Evolutionary conservation across 2,888 invertebrate species (phyloP).

Genomic region (Scaptomyza tumidula): DNA sequence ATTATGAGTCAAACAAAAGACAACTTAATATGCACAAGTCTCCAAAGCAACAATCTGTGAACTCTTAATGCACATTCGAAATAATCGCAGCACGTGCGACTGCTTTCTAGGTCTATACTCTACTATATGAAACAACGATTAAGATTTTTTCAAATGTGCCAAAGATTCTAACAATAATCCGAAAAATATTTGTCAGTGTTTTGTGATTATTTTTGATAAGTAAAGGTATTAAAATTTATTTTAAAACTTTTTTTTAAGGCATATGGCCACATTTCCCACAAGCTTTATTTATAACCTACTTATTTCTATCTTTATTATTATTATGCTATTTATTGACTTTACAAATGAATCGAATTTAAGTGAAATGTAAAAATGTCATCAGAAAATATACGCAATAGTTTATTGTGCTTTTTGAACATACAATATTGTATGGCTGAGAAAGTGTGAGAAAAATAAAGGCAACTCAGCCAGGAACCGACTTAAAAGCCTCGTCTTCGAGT

Average conservation of each 20-base stretch:
- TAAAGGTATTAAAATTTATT: too few relatives aligned
- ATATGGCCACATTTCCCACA: neutral
- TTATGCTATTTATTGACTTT: neutral
- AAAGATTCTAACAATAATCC: too few relatives aligned
- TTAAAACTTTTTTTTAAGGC: too few relatives aligned
- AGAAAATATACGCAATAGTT: neutral
- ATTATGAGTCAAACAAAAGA: conserved; percentile 68
- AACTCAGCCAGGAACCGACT: conserved; percentile 15
- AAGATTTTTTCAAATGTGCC: too few relatives aligned
- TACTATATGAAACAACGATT: too few relatives aligned
- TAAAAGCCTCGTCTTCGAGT: conserved; percentile 45
- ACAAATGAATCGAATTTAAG: neutral
- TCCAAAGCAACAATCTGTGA: conserved; percentile 12
- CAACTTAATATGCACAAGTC: conserved; percentile 53
- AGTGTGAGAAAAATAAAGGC: conserved; percentile 13
- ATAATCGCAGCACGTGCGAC: too few relatives aligned
- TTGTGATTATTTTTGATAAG: too few relatives aligned
- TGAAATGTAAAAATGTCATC: neutral
- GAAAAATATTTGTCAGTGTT: too few relatives aligned
- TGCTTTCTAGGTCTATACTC: too few relatives aligned
- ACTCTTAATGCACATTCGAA: neutral
- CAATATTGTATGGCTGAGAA: neutral
- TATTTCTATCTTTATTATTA: neutral
- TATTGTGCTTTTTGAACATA: neutral
- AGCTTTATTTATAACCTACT: neutral